Evolutionary conservation across 2,797 vertebrate genomes (phyloP), one percentile per base, ranked within the genome.

Genomic region (Acanthornis magna): DNA sequence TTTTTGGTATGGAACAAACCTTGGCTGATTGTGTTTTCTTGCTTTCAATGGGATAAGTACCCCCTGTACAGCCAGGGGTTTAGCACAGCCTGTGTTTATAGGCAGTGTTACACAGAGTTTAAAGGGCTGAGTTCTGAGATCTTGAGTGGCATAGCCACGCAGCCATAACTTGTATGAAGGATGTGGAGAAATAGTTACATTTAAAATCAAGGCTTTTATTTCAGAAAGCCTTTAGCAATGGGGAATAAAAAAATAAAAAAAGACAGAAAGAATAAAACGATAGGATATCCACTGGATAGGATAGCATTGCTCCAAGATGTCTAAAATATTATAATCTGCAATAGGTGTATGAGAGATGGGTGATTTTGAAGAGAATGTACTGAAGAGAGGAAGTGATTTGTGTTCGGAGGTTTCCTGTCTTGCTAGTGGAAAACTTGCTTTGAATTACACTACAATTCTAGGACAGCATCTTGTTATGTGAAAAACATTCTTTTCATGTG

Each of bases 381-480:
- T 42, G 22, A 80, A 74, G 47, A 57, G n/a, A 57, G 45, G 32
- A 55, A 61, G 15, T 71, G 50, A 77, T 94, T 61, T 74, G 38
- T 88, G 57, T 80, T 61, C 78, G 34, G 61, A 76, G 27, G 10
- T 77, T 91, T 87, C 60, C 40, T 77, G 53, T 79, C 67, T 92
- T 82, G 29, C 43, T 63, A 16, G 53, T 61, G 72, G 67, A 74
- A 85, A 85, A 61, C 42, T 87, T 70, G 16, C 47, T 70, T 89
- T 87, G 60, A 92, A 74, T 85, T 92, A 60, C 18, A 32, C 34
- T 67, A 5, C 5, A 2, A 9, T 79, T 78, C 26, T 43, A 78
- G 51, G 67, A 36, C 43, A 89, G 68, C 48, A 42, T 76, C 78
- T 85, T 43, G 19, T 78, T 70, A 60, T 20, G 21, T 65, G 65